Percentiles rank a stretch among this genome's conserved stretches.
Evolutionary conservation across 2,888 invertebrate species (phyloP).

Genomic region (Standfussiana lucernea): DNA sequence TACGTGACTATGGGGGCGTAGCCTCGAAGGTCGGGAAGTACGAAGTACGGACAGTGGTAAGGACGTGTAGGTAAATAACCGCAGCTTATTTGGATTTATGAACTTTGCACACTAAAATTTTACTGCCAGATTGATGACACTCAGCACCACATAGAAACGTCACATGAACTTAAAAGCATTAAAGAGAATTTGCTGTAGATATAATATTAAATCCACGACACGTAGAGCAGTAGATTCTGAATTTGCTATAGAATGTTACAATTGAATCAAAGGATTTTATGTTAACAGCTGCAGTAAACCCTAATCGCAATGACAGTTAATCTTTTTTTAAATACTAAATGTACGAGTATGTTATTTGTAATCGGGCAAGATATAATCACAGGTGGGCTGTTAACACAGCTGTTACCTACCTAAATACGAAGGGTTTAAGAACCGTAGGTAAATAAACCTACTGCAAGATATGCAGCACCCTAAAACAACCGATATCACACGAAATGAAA

Average conservation of each 20-base stretch:
- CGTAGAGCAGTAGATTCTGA: background rate
- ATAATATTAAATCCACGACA: background rate
- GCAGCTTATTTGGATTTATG: conserved; percentile 4
- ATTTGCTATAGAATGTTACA: background rate
- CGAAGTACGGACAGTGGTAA: conserved; percentile 22
- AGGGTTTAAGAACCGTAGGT: background rate
- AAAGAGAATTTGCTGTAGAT: background rate
- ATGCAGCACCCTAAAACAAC: background rate
- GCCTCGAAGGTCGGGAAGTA: conserved; percentile 28
- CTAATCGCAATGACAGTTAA: background rate
- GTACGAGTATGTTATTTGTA: background rate
- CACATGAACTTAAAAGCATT: background rate
- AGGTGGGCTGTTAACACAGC: background rate
- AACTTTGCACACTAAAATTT: background rate
- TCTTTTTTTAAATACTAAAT: background rate
- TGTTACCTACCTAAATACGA: background rate
- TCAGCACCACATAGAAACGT: too few relatives aligned
- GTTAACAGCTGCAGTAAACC: background rate
- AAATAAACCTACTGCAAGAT: background rate
- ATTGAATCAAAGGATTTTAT: background rate
- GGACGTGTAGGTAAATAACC: background rate
- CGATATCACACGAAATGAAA: conserved; percentile 17
- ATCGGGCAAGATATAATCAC: background rate
- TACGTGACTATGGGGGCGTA: conserved; percentile 58
- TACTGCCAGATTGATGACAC: too few relatives aligned